These are phyloP conservation scores for Cyanistes caeruleus DNA, from an alignment of 2,113 vertebrate genomes.

Conservation along the genomic window DNA sequence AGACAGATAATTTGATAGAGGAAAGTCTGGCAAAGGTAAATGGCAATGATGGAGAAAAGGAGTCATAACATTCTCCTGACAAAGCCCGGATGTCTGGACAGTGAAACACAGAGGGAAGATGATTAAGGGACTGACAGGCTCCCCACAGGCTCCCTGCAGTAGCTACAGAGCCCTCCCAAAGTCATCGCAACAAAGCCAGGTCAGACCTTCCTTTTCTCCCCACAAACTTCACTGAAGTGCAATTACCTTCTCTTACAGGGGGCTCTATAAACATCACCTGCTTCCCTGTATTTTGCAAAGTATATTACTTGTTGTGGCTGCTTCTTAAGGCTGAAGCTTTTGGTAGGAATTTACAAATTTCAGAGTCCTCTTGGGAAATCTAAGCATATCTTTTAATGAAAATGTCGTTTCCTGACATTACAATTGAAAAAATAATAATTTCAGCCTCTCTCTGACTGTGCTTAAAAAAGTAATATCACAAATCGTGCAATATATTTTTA, in stretches of 20 bases:
- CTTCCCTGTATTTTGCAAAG: background rate
- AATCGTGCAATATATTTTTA: background rate
- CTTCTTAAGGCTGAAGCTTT: constrained; percentile 3
- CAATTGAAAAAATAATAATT: background rate
- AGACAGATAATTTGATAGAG: constrained; percentile 28
- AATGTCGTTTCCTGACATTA: background rate
- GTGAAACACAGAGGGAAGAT: background rate
- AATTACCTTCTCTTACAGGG: background rate
- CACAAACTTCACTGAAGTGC: background rate
- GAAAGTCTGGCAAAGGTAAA: constrained; percentile 43
- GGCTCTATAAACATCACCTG: background rate
- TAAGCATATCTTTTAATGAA: background rate
- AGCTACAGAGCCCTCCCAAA: background rate
- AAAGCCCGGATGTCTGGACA: background rate
- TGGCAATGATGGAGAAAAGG: constrained; percentile 5
- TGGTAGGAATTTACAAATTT: background rate
- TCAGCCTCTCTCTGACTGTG: background rate
- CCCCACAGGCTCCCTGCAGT: background rate
- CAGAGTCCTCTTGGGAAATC: background rate
- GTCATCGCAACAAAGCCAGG: background rate
- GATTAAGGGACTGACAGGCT: background rate
- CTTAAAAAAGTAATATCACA: background rate
- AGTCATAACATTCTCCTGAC: constrained; percentile 35
- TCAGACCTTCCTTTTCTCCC: background rate
- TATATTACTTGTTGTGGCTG: background rate